Base-by-base conservation (phyloP, 2,888 invertebrate genomes). In the Alloplasta piceator region DNA sequence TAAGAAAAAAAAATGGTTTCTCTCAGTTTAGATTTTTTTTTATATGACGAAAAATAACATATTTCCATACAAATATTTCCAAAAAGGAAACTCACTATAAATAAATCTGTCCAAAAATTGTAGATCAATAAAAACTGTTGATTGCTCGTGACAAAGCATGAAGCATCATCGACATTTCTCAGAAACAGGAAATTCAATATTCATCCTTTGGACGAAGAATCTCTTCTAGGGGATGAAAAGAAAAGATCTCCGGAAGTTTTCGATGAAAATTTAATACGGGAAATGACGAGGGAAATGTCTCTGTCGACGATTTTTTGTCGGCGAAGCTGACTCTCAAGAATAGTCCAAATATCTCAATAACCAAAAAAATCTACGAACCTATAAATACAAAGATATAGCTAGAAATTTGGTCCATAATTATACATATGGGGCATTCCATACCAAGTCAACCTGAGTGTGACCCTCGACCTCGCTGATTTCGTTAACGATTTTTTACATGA, bases 261-360 rank as follows among this genome's bases (percentile, higher is more conserved):
- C 68, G 66, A 83, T 87, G 83, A 85, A 87, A 86, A 85, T 86
- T 87, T 85, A 86, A 87, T 82, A 50, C 70, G 7, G 26, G 56
- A 64, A 79, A 70, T 56, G 48, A 58, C 64, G 63, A 64, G 74
- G 74, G 68, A 63, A 38, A 26, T 70, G 52, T 63, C 73, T 56
- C 64, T 43, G 64, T 70, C 58, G 63, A 56, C 63, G 56, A 73
- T 67, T 46, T 56, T 16, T 52, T 55, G n/a, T 48, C 55, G 46
- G 10, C 41, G 61, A 10, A 46, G 48, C 63, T 79, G 70, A 70
- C 64, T 52, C 26, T 48, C 38, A 58, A 16, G 56, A 68, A 68
- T 63, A 63, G 52, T 14, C 52, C 52, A 14, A 52, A 52, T 14
- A 14, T 52, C 12, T 52, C 12, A 14, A 1, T 3, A 26, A 26